These are phyloP conservation scores for Chesias legatella DNA, from an alignment of 2,888 invertebrate species.

Conservation along the genomic window DNA sequence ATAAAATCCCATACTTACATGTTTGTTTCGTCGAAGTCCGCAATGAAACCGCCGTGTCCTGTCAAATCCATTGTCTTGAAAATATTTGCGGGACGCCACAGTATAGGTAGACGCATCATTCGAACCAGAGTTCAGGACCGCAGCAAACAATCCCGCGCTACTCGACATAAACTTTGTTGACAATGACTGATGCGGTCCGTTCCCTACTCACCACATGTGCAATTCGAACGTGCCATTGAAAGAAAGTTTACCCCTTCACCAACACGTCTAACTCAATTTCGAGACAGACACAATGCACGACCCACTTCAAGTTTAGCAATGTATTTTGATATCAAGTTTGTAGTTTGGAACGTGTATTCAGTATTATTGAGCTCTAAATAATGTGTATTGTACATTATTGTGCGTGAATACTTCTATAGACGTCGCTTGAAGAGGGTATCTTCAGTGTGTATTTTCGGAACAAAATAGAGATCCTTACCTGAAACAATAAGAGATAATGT, in stretches of 20 bases:
- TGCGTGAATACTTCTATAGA: slow-evolving; percentile 23
- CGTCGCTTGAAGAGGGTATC: slow-evolving; percentile 3
- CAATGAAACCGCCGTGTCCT: too few species aligned
- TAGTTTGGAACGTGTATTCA: slow-evolving; percentile 27
- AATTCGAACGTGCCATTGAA: slow-evolving; percentile 55
- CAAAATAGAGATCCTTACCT: slow-evolving; percentile 6
- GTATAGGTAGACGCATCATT: too few species aligned
- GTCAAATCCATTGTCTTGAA: too few species aligned
- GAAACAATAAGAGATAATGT: slow-evolving; percentile 8
- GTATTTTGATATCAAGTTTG: slow-evolving; percentile 44
- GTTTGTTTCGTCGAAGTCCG: too few species aligned
- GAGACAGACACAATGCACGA: slow-evolving; percentile 50
- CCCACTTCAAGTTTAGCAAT: slow-evolving; percentile 49
- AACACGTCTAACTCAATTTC: slow-evolving; percentile 57
- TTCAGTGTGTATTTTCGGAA: slow-evolving; percentile 1
- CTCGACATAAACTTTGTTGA: slow-evolving; percentile 63
- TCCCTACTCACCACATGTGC: slow-evolving; percentile 46
- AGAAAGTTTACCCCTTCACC: slow-evolving; percentile 46
- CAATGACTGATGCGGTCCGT: slow-evolving; percentile 64
- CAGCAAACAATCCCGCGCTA: slow-evolving; percentile 57
- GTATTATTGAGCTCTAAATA: slow-evolving; percentile 28
- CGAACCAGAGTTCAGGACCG: too few species aligned
- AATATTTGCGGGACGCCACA: too few species aligned
- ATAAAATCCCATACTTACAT: too few species aligned
- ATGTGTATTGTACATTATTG: slow-evolving; percentile 23